Evolutionary conservation across 1,140 invertebrate genomes (phyloP), one percentile per base, ranked within the genome.

Genomic region (Dreissena rostriformis): DNA sequence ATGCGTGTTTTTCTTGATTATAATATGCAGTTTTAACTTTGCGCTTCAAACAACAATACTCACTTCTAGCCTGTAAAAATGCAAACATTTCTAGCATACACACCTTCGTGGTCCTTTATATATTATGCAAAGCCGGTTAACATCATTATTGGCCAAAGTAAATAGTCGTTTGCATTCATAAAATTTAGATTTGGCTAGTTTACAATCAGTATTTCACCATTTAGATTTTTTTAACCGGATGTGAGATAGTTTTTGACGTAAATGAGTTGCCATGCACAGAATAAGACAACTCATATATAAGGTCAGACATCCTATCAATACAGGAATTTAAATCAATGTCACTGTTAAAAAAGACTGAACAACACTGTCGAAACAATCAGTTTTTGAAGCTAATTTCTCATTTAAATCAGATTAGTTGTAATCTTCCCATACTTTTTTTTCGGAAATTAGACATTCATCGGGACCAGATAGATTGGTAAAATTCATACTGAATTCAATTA

Each of bases 241-340:
- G 57, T 61, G 57, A 4, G 51, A 24, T 73, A 7, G 26, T 73
- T 14, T 73, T 73, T 19, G 14, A 17, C 12, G 49, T 73, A 53
- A 53, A 52, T 7, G 22, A 10, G 22, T 53, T 73, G 14, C 71
- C 71, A 73, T 73, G 39, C 4, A 73, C 7, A 10, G 14, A 26
- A 73, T n/a, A n/a, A 52, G 74, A 76, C 11, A 76, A 26, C 19
- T 76, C 55, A 76, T 76, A 65, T 11, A 76, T 65, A 76, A n/a
- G 8, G 15, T 68, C 24, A 17, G 67, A 68, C 67, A 68, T 17
- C 17, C 26, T 68, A 68, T 68, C 67, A 22, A 68, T 39, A 28
- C 15, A 76, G 24, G 29, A 63, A 28, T 53, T 52, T 73, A 19
- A 53, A 73, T 22, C 49, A 52, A 49, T n/a, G 7, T 22, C 39